These are phyloP conservation scores for Tapirus terrestris DNA, from an alignment of 2,113 vertebrate genomes.

Conservation along the genomic window DNA sequence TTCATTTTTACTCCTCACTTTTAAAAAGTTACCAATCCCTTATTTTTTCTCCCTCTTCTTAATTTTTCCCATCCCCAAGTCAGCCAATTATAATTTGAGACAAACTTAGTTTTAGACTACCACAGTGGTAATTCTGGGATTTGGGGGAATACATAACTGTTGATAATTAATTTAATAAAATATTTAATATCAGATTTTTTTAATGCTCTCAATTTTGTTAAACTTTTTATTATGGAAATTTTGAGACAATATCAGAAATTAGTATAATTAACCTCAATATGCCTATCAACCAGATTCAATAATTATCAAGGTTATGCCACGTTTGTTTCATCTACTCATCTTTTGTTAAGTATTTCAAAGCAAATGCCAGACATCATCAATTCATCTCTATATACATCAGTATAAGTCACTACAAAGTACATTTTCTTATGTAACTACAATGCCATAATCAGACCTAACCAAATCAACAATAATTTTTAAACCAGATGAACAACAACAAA, in stretches of 20 bases:
- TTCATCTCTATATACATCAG: background rate
- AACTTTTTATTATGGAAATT: background rate
- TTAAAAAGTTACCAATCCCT: background rate
- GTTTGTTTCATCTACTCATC: background rate
- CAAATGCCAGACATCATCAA: background rate
- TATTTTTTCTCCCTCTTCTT: background rate
- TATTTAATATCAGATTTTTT: background rate
- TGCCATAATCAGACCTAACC: background rate
- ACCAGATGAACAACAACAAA: background rate
- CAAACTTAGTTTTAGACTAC: background rate
- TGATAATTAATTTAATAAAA: background rate
- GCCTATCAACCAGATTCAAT: background rate
- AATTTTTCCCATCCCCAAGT: background rate
- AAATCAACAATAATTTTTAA: background rate
- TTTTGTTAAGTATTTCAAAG: background rate
- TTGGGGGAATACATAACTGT: background rate
- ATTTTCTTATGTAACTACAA: background rate
- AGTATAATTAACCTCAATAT: background rate
- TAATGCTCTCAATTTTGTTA: background rate
- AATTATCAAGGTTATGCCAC: background rate
- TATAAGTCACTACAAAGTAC: background rate
- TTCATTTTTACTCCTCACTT: background rate
- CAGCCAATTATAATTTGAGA: background rate
- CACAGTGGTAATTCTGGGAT: background rate
- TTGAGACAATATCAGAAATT: background rate